A percentile compares a stretch with the other conserved stretches of the same genome.
phyloP scores from a whole-genome alignment of 1,140 invertebrate genomes.

The Tetranychus urticae region DNA sequence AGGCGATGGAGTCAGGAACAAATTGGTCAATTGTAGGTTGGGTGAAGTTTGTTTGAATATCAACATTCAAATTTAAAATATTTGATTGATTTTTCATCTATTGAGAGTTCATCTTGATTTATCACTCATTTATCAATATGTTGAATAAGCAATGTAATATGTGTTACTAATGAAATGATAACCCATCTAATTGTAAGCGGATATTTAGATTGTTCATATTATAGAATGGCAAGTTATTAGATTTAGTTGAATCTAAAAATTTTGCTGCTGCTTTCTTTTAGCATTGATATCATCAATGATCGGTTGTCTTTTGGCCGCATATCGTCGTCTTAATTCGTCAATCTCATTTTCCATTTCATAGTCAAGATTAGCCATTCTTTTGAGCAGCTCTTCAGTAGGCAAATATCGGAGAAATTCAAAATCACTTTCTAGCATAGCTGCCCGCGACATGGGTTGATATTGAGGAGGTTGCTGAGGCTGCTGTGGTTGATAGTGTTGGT shows the following conservation, averaged over 20 bases:
- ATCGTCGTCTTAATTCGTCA: slow-evolving; percentile 72
- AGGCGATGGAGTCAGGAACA: slow-evolving; percentile 35
- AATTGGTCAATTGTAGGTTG: slow-evolving; percentile 20
- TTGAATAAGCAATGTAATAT: no score
- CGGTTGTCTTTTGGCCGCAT: slow-evolving; percentile 89
- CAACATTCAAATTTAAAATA: neutral
- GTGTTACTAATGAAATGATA: no score
- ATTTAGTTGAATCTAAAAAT: slow-evolving; percentile 33
- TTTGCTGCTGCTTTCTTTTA: slow-evolving; percentile 84
- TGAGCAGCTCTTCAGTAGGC: slow-evolving; percentile 67
- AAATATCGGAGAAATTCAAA: slow-evolving; percentile 70
- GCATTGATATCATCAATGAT: slow-evolving; percentile 95
- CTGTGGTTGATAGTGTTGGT: neutral
- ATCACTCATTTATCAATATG: no score
- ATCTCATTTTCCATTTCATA: slow-evolving; percentile 96
- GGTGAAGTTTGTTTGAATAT: neutral
- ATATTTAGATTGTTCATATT: no score
- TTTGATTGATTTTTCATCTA: neutral
- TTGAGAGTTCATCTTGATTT: no score
- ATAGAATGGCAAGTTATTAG: no score
- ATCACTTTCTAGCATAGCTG: slow-evolving; percentile 32
- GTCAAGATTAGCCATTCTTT: slow-evolving; percentile 70
- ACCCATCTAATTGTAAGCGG: no score
- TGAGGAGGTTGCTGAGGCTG: neutral
- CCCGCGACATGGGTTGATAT: slow-evolving; percentile 3